Evolutionary conservation across 2,797 vertebrate genomes (phyloP), one percentile per base, ranked within the genome.

Genomic region (Cirrhinus mrigala): DNA sequence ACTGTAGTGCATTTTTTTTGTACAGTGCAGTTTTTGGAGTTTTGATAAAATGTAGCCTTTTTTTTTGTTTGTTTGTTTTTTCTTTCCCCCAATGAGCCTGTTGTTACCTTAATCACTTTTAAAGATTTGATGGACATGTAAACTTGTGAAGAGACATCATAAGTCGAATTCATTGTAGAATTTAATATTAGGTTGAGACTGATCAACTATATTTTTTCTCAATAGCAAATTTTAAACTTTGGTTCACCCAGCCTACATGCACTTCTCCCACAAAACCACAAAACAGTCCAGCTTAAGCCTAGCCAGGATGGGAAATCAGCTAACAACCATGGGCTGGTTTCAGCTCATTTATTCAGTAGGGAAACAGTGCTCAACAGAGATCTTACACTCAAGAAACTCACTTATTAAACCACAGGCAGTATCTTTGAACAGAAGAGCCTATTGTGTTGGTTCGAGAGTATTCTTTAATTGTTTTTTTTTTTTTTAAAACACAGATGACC

Each of bases 401-500:
- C 15, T 74, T 27, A 74, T 20, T 29, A 52, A 74, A 75, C 27
- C 24, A 20, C 27, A 75, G 27, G 2, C 48, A 54, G 48, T 33
- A 33, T 75, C 16, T 33, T 75, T 33, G 27, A 54, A 33, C 6
- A 2, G 10, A 75, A 54, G 1, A 5, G 73, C 71, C 29, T 74
- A 74, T 52, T 74, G 27, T 18, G 27, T 54, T 54, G 73, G 5
- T 11, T 22, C 29, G 5, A 75, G 48, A 33, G 73, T 75, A 33
- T 54, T 54, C 48, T 54, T 33, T 75, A 54, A 33, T 20, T 40
- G 29, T 37, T 58, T 71, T 3, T 29, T 48, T 74, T 44, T 46
- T 84, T 71, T 20, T 69, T 52, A 88, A 87, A 85, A 87, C 75
- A 54, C 60, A 79, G 69, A 77, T 85, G 58, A 54, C 69, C 27